phyloP scores from a whole-genome alignment of 2,888 invertebrate genomes.

The Ischnura elegans region DNA sequence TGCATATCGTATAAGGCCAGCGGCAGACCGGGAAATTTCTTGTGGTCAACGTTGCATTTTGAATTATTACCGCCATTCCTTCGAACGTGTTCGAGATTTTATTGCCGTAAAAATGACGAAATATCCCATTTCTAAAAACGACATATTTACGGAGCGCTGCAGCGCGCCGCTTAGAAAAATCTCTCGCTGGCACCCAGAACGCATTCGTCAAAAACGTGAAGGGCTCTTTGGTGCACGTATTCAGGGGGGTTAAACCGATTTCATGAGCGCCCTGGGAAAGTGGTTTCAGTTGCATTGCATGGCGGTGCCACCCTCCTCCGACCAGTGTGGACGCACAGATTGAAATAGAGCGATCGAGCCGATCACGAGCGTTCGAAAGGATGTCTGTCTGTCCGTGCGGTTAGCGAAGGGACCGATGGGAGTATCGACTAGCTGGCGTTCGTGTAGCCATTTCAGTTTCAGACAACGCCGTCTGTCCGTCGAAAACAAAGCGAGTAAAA shows the following conservation, averaged over 20 bases:
- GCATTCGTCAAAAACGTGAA: background rate
- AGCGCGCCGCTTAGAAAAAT: background rate
- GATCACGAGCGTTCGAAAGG: too few species aligned
- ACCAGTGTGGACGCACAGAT: too few species aligned
- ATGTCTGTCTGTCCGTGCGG: background rate
- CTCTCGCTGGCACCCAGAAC: background rate
- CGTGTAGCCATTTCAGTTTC: background rate
- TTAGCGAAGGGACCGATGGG: too few species aligned
- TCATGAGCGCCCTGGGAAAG: background rate
- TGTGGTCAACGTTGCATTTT: too few species aligned
- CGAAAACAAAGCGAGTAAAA: background rate
- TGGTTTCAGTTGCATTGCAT: background rate
- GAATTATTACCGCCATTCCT: too few species aligned
- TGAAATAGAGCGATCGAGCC: too few species aligned
- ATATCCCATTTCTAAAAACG: too few species aligned
- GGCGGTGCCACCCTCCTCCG: background rate
- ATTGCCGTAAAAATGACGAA: too few species aligned
- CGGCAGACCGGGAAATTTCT: too few species aligned
- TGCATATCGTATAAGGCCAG: too few species aligned
- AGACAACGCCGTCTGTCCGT: background rate
- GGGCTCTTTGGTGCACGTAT: background rate
- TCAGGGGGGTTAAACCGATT: background rate
- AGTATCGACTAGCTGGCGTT: background rate
- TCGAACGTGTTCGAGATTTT: too few species aligned
- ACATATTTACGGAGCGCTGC: too few species aligned